These are phyloP conservation scores for Danaus plexippus DNA, from an alignment of 1,140 invertebrate species.

Conservation along the genomic window DNA sequence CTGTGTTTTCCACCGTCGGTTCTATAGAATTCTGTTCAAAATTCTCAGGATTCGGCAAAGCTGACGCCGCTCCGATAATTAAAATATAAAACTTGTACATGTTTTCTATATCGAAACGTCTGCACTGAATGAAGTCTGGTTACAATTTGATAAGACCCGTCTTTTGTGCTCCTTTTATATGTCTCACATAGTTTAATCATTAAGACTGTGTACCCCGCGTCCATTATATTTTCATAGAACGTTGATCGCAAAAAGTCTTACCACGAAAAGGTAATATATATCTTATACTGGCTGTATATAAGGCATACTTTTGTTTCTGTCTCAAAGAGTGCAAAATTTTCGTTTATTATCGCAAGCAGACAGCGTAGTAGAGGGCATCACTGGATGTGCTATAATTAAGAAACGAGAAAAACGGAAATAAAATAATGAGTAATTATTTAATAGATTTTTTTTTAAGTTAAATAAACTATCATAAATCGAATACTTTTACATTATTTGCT, in stretches of 20 bases:
- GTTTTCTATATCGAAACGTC: constrained; percentile 32
- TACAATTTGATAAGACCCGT: constrained; percentile 54
- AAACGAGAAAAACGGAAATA: too few species aligned
- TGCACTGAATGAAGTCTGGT: constrained; percentile 39
- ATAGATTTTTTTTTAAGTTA: too few species aligned
- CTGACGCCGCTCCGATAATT: constrained; percentile 23
- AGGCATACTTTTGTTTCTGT: constrained; percentile 22
- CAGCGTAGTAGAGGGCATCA: constrained; percentile 32
- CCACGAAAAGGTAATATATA: constrained; percentile 14
- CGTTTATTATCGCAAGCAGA: constrained; percentile 55
- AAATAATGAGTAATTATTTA: too few species aligned
- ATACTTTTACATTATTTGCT: too few species aligned
- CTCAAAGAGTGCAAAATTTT: constrained; percentile 22
- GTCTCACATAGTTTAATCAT: constrained; percentile 56
- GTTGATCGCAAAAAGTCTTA: constrained; percentile 52
- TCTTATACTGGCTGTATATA: constrained; percentile 15
- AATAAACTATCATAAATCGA: too few species aligned
- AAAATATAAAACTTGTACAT: constrained; percentile 43
- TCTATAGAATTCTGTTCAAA: constrained; percentile 36
- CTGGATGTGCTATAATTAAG: not conserved
- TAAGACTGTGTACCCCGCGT: constrained; percentile 47
- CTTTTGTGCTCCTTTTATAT: constrained; percentile 57
- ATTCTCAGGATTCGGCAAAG: constrained; percentile 47
- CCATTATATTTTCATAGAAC: constrained; percentile 69
- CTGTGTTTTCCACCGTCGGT: constrained; percentile 35